These are phyloP conservation scores for Vipera ursinii DNA, from an alignment of 2,797 vertebrate genomes.

Conservation along the genomic window DNA sequence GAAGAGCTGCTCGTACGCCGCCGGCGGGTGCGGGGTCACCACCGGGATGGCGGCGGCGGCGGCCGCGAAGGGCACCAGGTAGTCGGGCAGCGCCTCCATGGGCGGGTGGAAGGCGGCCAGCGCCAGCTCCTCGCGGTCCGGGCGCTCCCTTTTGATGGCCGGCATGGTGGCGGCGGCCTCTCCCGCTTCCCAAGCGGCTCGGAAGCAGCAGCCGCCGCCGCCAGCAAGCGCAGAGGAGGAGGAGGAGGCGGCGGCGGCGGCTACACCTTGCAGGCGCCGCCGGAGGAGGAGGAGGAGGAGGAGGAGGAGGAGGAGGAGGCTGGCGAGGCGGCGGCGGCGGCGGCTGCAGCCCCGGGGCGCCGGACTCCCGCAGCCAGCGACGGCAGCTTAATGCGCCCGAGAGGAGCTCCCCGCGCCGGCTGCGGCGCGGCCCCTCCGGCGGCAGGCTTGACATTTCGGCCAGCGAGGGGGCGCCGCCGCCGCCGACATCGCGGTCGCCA, in stretches of 20 bases:
- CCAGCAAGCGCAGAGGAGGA: not conserved
- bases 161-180: constrained; percentile 81
- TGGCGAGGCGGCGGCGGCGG: not conserved
- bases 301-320: not conserved
- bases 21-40: constrained; percentile 81
- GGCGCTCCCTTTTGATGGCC: constrained; percentile 94
- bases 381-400: constrained; percentile 44
- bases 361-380: constrained; percentile 18
- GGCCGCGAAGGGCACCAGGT: constrained; percentile 85
- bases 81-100: constrained; percentile 78
- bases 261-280: too few relatives aligned
- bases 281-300: too few relatives aligned
- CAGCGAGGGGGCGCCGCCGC: constrained; percentile 65
- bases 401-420: constrained; percentile 28
- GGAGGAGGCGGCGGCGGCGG: not conserved
- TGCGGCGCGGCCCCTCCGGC: constrained; percentile 79
- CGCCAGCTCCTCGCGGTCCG: constrained; percentile 91
- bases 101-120: constrained; percentile 88
- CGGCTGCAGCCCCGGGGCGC: constrained; percentile 39
- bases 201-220: not conserved
- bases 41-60: constrained; percentile 67
- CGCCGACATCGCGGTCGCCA: constrained; percentile 72
- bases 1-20: constrained; percentile 70
- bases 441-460: constrained; percentile 81
- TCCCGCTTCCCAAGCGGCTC: constrained; percentile 47